A percentile compares a stretch with the other conserved stretches of the same genome.
phyloP scores from a whole-genome alignment of 2,113 vertebrate genomes.

The Lethenteron reissneri region DNA sequence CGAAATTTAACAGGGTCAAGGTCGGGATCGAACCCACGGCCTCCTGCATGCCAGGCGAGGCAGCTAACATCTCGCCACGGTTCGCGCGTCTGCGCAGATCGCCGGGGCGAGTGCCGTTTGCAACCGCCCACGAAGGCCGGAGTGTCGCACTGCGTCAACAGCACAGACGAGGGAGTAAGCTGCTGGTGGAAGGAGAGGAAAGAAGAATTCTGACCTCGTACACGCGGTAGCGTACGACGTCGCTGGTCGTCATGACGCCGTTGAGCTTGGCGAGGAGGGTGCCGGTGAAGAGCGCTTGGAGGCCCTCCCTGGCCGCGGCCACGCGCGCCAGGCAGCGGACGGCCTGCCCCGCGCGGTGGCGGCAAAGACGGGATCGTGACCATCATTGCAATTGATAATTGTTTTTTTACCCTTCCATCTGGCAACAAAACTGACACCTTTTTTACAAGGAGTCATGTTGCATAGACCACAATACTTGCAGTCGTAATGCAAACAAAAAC shows the following conservation, averaged over 20 bases:
- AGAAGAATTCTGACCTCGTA: conserved; percentile 48
- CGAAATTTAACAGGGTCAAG: neutral
- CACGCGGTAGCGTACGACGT: conserved; percentile 57
- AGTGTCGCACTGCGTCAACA: neutral
- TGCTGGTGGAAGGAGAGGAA: neutral
- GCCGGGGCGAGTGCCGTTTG: neutral
- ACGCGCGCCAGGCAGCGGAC: conserved; percentile 46
- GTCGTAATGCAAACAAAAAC: too few species aligned
- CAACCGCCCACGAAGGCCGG: neutral
- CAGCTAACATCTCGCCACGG: neutral
- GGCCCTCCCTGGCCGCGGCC: conserved; percentile 34
- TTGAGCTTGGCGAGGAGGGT: conserved; percentile 44
- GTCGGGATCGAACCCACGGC: neutral
- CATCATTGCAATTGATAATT: too few species aligned
- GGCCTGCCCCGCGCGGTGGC: conserved; percentile 19
- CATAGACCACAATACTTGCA: too few species aligned
- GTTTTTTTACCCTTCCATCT: too few species aligned
- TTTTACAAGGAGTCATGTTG: too few species aligned
- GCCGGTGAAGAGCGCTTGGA: conserved; percentile 52
- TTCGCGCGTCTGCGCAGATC: neutral
- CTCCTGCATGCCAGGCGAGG: neutral
- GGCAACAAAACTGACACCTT: too few species aligned
- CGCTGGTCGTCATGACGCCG: conserved; percentile 48
- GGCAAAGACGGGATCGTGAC: too few species aligned
- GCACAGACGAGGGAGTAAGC: neutral